Base-by-base conservation (phyloP, 2,113 vertebrate genomes). In the Megalops atlanticus region DNA sequence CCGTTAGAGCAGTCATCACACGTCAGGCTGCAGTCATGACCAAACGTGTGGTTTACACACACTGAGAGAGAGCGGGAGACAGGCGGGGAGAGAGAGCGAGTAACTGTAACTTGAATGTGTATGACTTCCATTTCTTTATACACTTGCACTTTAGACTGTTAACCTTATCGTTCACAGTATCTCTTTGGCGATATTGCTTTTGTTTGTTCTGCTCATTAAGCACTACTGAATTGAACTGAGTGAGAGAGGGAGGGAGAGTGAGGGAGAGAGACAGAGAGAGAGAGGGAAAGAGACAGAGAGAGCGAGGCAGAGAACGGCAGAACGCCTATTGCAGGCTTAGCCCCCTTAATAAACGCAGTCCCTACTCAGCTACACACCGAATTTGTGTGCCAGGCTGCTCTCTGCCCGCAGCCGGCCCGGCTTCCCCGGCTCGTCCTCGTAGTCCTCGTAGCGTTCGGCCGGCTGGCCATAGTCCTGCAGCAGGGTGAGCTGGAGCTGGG, bases 1-100 rank as follows among this genome's bases (percentile, higher is more conserved):
- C 96, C 95, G 0, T 97, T 96, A 0, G 87, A 86, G 75, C 98
- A 99, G 90, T 99, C 98, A 0, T 96, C 95, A 0, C 98, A 99
- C 0, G 92, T 95, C 91, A 99, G 85, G 89, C 96, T 97, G 93
- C 98, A 99, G 92, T 99, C 97, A 0, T 88, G 89, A 39, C 98
- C 98, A 0, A 99, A 99, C 0, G 96, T 93, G 80, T 91, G 89
- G 0, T 96, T 95, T 92, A 99, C 88, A 89, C 98, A 99, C 84
- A 98, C 98, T 99, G 88, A 71, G 27, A 78, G n/a, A 73, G 35
- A 78, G 16, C 79, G 15, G 11, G 36, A 58, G 6, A 74, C 6
- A 70, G 33, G 52, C 38, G 18, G 49, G 33, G 36, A 80, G 47
- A 58, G 33, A 81, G 16, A 79, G 24, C 47, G 45, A 74, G 72